A percentile compares a stretch with the other conserved stretches of the same genome.
Conservation (phyloP, 2,888 invertebrate species). For the Cheilosia vernalis region DNA sequence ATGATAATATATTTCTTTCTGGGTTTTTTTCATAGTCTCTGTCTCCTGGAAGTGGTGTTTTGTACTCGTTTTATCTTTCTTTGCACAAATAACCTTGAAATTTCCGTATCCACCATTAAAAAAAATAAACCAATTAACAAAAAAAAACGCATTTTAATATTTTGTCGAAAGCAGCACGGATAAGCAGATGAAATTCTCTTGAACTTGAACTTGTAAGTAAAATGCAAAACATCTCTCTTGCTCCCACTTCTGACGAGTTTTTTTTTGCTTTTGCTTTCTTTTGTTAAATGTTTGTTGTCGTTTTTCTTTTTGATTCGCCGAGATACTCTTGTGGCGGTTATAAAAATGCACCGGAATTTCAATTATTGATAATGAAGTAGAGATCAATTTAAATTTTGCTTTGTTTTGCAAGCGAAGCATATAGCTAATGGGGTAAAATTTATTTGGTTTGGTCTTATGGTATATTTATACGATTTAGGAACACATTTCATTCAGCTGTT, state of each 20-base stretch:
- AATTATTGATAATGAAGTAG: not conserved
- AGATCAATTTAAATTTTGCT: not conserved
- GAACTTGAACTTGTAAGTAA: conserved; percentile 82
- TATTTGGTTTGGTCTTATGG: too few relatives aligned
- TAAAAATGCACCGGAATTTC: conserved; percentile 40
- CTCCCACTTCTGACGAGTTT: conserved; percentile 24
- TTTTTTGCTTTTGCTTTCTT: conserved; percentile 14
- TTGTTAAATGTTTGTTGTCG: not conserved
- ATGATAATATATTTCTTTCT: conserved; percentile 4
- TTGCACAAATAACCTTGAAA: conserved; percentile 58
- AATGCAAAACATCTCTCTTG: conserved; percentile 63
- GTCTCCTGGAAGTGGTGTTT: conserved; percentile 1
- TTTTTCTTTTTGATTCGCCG: conserved; percentile 21
- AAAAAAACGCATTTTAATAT: conserved; percentile 49
- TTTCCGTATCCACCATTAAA: conserved; percentile 58
- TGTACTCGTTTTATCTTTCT: conserved; percentile 43
- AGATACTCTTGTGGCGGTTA: not conserved
- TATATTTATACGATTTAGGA: not conserved
- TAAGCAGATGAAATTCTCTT: conserved; percentile 80
- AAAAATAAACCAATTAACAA: conserved; percentile 37
- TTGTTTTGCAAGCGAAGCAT: not conserved
- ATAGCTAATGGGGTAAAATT: too few relatives aligned
- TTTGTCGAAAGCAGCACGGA: conserved; percentile 41
- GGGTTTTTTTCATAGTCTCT: not conserved
- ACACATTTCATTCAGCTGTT: too few relatives aligned